Evolutionary conservation across 2,888 invertebrate species (phyloP), one percentile per base, ranked within the genome.

Genomic region (Oscheius onirici): DNA sequence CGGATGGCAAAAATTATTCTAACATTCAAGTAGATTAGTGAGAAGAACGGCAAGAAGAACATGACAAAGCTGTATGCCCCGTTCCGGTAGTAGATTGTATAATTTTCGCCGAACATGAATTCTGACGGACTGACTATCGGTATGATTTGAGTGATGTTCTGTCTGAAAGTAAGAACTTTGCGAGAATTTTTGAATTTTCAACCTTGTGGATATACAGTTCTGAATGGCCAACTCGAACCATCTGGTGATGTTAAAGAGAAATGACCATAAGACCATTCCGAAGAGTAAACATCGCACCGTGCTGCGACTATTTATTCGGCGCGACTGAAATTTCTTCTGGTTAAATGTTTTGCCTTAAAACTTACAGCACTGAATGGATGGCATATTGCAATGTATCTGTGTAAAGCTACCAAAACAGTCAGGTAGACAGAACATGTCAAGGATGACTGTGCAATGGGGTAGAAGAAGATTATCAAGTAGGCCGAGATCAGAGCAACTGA

Each of bases 321-420:
- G 80, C 8, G 82, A 81, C 84, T 84, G 65, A 51, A 83, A 60
- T 34, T 43, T 10, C 24, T 79, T 84, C 57, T 80, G 73, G 52
- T 84, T 83, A 2, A 83, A n/a, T n/a, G n/a, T n/a, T n/a, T n/a
- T n/a, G n/a, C n/a, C n/a, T n/a, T n/a, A n/a, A 24, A 55, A 60
- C 24, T 60, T 44, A 63, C 63, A n/a, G 49, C 46, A 15, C 63
- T 65, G 55, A 84, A 84, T 15, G 84, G 84, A 76, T 84, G 84
- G 69, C 83, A 84, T 3, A 84, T 83, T 24, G 83, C 85, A 6
- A 84, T 74, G 61, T 85, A 85, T 22, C 85, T 73, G 72, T 85
- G 83, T 3, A 83, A 80, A 2, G 84, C 83, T 11, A 85, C 84
- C 3, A 85, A 77, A 5, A 86, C 83, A 11, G 84, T 84, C 60